These are phyloP conservation scores for Euleptes europaea DNA, from an alignment of 2,113 vertebrate species.

Conservation along the genomic window DNA sequence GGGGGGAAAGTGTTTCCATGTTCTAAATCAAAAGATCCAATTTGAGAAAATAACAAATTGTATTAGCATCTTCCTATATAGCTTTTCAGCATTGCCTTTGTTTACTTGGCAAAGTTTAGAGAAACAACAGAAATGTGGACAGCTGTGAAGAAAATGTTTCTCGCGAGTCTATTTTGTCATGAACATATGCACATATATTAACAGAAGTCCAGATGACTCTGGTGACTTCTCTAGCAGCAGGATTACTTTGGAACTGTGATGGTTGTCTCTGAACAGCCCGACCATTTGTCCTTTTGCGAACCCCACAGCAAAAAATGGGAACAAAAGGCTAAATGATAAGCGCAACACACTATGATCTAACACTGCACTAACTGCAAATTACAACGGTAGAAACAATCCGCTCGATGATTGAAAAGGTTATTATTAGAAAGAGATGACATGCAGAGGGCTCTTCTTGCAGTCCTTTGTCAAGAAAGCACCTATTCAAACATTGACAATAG, in stretches of 20 bases:
- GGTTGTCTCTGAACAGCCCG: neutral
- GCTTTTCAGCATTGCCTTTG: neutral
- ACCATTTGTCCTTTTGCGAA: neutral
- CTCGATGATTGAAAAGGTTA: neutral
- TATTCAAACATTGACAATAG: neutral
- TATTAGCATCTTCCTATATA: neutral
- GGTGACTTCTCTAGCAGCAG: neutral
- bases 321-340: neutral
- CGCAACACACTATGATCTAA: neutral
- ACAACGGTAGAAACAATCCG: neutral
- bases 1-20: accelerated
- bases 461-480: neutral
- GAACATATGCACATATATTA: conserved; percentile 6
- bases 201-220: neutral
- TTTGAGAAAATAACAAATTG: neutral
- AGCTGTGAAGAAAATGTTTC: neutral
- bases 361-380: neutral
- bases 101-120: neutral
- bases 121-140: neutral
- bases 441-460: neutral
- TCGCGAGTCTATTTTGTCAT: neutral
- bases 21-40: neutral
- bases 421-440: neutral
- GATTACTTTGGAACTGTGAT: neutral
- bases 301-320: neutral